Percentiles rank a stretch among this genome's conserved stretches.
phyloP scores from a whole-genome alignment of 2,797 vertebrate genomes.

The Tragelaphus oryx region DNA sequence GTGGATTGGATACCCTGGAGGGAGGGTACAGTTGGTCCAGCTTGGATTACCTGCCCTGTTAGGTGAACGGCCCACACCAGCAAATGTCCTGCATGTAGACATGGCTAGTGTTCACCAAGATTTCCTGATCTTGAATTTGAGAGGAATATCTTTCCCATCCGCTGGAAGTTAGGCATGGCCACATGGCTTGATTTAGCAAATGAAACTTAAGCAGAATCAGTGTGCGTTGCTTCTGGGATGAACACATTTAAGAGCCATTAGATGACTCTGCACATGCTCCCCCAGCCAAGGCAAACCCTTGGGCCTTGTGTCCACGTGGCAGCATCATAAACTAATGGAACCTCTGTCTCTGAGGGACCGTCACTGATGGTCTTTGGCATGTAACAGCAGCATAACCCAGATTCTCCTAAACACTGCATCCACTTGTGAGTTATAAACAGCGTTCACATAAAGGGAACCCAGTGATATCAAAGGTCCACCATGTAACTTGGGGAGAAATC shows the following conservation, averaged over 20 bases:
- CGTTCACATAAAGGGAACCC: not conserved
- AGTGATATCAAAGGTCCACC: not conserved
- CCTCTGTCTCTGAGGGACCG: not conserved
- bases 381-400: not conserved
- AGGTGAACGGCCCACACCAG: not conserved
- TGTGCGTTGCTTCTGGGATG: not conserved
- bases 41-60: not conserved
- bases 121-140: not conserved
- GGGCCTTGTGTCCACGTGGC: rapidly evolving
- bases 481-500: not conserved
- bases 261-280: too few species aligned
- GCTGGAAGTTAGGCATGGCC: not conserved
- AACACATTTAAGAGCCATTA: not conserved
- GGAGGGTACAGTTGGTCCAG: not conserved
- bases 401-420: not conserved
- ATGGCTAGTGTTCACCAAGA: not conserved
- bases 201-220: not conserved
- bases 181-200: not conserved
- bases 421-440: not conserved
- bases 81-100: not conserved
- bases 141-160: not conserved
- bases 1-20: not conserved
- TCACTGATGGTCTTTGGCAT: not conserved
- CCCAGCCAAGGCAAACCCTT: not conserved
- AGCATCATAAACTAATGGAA: not conserved